These are phyloP conservation scores for Eurytoma adleriae DNA, from an alignment of 2,888 invertebrate species.

Conservation along the genomic window DNA sequence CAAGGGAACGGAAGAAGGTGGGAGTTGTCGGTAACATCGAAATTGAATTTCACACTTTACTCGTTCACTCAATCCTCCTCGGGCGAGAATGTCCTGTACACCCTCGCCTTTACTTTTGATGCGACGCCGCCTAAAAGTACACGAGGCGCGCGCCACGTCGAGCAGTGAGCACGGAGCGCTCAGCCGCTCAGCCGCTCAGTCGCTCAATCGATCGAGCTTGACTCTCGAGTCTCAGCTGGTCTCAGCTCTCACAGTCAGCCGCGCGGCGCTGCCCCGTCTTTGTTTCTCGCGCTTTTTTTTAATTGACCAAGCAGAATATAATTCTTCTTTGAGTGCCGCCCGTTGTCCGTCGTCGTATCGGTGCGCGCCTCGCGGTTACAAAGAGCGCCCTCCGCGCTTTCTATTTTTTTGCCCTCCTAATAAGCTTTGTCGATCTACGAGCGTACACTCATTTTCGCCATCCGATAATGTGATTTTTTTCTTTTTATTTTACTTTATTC, in stretches of 20 bases:
- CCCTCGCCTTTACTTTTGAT: slow-evolving; percentile 9
- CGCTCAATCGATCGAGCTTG: slow-evolving; percentile 6
- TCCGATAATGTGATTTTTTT: not conserved
- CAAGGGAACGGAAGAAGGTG: no score
- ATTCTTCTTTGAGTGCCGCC: slow-evolving; percentile 39
- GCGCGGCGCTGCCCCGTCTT: not conserved
- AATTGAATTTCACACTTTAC: no score
- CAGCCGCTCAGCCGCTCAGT: no score
- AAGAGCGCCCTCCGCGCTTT: no score
- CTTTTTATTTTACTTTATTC: not conserved
- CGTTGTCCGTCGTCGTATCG: not conserved
- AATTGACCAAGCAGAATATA: slow-evolving; percentile 56
- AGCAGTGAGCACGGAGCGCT: no score
- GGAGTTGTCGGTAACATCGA: no score
- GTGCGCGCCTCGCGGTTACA: not conserved
- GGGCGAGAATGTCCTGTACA: not conserved
- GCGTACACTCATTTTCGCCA: not conserved
- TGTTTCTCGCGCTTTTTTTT: slow-evolving; percentile 26
- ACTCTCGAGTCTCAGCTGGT: not conserved
- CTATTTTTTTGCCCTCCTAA: no score
- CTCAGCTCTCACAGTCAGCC: not conserved
- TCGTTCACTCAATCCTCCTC: no score
- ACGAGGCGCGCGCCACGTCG: slow-evolving; percentile 5
- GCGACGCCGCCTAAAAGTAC: slow-evolving; percentile 20
- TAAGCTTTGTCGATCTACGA: no score